Evolutionary conservation across 2,113 vertebrate genomes (phyloP), one percentile per base, ranked within the genome.

Genomic region (Haliaeetus leucogaster): DNA sequence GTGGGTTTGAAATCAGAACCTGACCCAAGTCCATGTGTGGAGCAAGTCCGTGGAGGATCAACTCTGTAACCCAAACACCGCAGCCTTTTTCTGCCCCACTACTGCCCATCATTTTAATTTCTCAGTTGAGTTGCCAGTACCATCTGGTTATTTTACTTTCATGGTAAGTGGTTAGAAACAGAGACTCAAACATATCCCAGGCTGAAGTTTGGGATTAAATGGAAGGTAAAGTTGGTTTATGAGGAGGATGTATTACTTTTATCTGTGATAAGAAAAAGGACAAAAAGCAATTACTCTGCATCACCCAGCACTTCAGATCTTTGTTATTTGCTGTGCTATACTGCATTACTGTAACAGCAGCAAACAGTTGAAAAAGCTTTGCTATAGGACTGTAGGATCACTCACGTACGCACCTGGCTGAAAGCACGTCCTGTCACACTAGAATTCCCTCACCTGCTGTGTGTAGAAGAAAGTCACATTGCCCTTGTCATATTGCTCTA

Each of bases 361-460:
- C 43, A 56, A 58, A 82, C 8, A 43, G 15, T 19, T 36, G 58
- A 17, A 82, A 73, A 38, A 70, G 40, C 15, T 79, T 67, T 86
- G 38, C 40, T 55, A 0, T 19, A 30, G 13, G 55, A 32, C 16
- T n/a, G 19, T 43, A 59, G 18, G 32, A 16, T 61, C 48, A 13
- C 21, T 38, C 53, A 21, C 0, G 0, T 2, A 20, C 9, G 3
- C 36, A 36, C 7, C 21, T 14, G 26, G 20, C 76, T 65, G 53
- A 63, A 63, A 52, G 26, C 26, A 36, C 0, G 0, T 34, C 58
- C 10, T 7, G 34, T 50, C 20, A 10, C 22, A 6, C n/a, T 10
- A 53, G 17, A 82, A 83, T 34, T 55, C 29, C 48, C 62, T 80
- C 36, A 80, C 9, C 43, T 26, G 32, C 38, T 63, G 23, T 5